Evolutionary conservation across 2,797 vertebrate species (phyloP).

Genomic region (Glossophaga mutica): DNA sequence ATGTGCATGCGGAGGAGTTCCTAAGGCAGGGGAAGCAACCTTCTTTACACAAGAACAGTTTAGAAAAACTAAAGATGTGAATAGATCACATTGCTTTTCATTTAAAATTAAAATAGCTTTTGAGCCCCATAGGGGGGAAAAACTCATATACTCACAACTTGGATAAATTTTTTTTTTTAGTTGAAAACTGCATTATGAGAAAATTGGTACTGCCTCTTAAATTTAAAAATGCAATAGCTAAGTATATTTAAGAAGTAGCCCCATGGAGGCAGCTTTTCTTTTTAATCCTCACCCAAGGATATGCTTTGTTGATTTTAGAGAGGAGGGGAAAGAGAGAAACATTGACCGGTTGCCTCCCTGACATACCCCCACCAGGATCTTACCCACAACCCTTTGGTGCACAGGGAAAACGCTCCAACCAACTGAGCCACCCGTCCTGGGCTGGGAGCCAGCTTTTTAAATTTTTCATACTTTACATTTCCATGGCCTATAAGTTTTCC

Average conservation of each 20-base stretch:
- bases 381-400: not conserved
- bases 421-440: not conserved
- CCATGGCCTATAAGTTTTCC: not conserved
- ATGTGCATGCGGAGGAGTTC: not conserved
- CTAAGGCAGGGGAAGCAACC: not conserved
- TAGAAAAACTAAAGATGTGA: not conserved
- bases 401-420: not conserved
- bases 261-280: not conserved
- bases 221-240: not conserved
- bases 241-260: constrained; percentile 19
- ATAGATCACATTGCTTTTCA: constrained; percentile 6
- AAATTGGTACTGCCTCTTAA: constrained; percentile 11
- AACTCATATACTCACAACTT: not conserved
- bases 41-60: not conserved
- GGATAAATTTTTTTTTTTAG: constrained; percentile 10
- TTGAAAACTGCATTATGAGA: constrained; percentile 25
- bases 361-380: too few species aligned
- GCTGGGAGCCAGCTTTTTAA: not conserved
- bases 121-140: not conserved
- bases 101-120: constrained; percentile 46
- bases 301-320: not conserved
- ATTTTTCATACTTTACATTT: constrained; percentile 21
- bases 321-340: not conserved
- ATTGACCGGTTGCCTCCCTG: not conserved
- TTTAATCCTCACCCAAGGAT: not conserved